Conservation (phyloP, 2,888 invertebrate species). For the Blastobasis adustella region DNA sequence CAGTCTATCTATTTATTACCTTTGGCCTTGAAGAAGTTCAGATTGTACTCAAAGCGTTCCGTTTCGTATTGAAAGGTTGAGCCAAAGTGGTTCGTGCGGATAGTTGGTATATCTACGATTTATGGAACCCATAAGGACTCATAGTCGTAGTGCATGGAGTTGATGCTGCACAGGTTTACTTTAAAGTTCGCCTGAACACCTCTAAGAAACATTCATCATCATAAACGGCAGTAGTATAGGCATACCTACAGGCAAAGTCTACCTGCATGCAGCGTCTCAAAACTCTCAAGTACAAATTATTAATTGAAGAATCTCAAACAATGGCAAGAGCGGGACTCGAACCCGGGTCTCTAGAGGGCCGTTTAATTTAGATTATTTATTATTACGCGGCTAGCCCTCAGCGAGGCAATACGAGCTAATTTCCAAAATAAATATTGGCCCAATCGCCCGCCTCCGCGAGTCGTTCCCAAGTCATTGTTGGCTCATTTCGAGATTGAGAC, state of each 20-base stretch:
- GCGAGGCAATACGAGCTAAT: slow-evolving; percentile 49
- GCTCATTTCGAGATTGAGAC: neutral
- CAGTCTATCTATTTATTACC: too few species aligned
- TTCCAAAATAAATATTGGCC: slow-evolving; percentile 72
- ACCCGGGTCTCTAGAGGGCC: slow-evolving; percentile 37
- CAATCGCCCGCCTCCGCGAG: slow-evolving; percentile 38
- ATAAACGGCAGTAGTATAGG: too few species aligned
- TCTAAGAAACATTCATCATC: too few species aligned
- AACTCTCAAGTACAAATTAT: slow-evolving; percentile 45
- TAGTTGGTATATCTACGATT: too few species aligned
- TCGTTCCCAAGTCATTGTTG: neutral
- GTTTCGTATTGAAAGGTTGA: too few species aligned
- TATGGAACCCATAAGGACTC: too few species aligned
- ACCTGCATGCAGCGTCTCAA: neutral
- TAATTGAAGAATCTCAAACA: slow-evolving; percentile 63
- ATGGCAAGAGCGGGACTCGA: slow-evolving; percentile 32
- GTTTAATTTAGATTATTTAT: slow-evolving; percentile 69
- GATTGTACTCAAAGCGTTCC: too few species aligned
- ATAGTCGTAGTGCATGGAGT: too few species aligned
- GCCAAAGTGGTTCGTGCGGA: too few species aligned
- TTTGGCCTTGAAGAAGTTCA: too few species aligned
- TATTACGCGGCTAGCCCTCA: slow-evolving; percentile 14
- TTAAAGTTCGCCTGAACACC: too few species aligned
- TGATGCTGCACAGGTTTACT: too few species aligned
- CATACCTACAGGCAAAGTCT: neutral